Base-by-base conservation (phyloP, 2,797 vertebrate species). In the Lithobates sylvaticus region DNA sequence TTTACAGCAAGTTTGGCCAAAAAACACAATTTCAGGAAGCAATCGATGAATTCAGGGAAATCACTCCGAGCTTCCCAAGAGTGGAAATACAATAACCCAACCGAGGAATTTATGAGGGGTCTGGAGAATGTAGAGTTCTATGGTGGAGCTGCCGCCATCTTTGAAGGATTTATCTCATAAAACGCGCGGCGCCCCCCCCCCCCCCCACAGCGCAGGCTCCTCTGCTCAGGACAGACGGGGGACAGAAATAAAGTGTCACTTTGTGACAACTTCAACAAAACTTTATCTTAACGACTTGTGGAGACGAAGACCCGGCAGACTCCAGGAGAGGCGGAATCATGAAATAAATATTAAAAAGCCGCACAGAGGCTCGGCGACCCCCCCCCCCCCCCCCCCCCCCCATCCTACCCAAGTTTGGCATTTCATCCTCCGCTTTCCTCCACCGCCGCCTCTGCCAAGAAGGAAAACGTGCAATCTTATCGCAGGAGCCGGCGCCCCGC, bases 361-460 rank as follows among this genome's bases (percentile, higher is more conserved):
- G 81, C n/a, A 8, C 23, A 74, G 69, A 42, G 58, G 2, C 71
- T 50, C 42, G 42, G 15, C 5, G 16, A 4, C 0, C 3, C 3
- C 29, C 29, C 3, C 1, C 29, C 29, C 29, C 29, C 29, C 29
- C 29, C 29, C 27, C n/a, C 6, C 23, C 27, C n/a, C 6, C 13
- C 16, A 32, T 29, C 10, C 82, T 84, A 34, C 29, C 82, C 83
- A 77, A 47, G 64, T 78, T 71, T 78, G 65, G 75, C 74, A 23
- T 77, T 84, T 70, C 39, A 26, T 76, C 61, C 82, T 50, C 32
- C 1, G 29, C 65, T 69, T 15, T 36, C n/a, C 12, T 2, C 70
- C 65, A 0, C 18, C 3, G 9, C 16, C 47, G 15, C 47, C 13
- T 12, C 10, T 5, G 72, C 70, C 81, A 75, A 75, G 71, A 50